phyloP scores from a whole-genome alignment of 2,113 vertebrate genomes.

The Hepsetus odoe region DNA sequence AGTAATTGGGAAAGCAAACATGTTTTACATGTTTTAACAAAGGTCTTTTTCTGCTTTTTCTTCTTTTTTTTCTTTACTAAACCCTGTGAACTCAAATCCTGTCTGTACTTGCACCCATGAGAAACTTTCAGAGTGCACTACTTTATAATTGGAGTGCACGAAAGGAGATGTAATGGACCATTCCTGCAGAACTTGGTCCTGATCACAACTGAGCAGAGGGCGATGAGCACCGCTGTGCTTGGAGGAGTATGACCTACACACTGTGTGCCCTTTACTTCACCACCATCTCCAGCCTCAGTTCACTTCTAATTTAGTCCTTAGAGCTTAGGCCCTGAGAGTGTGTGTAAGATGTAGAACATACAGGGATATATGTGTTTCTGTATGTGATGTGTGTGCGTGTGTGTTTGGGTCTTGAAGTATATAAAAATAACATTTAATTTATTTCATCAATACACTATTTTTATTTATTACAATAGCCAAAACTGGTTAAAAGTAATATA shows the following conservation, averaged over 20 bases:
- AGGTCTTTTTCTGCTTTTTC: neutral
- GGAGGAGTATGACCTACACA: constrained; percentile 56
- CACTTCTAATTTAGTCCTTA: constrained; percentile 71
- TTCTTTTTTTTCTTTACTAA: neutral
- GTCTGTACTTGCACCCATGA: neutral
- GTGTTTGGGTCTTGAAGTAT: neutral
- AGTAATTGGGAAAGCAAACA: neutral
- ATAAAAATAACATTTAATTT: too few species aligned
- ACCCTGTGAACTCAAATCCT: neutral
- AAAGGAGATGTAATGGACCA: constrained; percentile 14
- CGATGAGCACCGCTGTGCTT: constrained; percentile 54
- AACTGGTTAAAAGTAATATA: too few species aligned
- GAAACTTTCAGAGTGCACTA: constrained; percentile 7
- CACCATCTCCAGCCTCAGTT: constrained; percentile 44
- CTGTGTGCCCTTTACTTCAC: constrained; percentile 50
- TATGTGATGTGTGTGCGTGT: constrained; percentile 2
- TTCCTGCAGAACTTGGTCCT: constrained; percentile 4
- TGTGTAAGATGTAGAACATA: constrained; percentile 16
- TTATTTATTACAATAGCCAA: too few species aligned
- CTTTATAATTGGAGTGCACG: constrained; percentile 36
- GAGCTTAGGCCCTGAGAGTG: constrained; percentile 59
- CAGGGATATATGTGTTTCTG: neutral
- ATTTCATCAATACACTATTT: too few species aligned
- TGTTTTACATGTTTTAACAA: constrained; percentile 6
- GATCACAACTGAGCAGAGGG: constrained; percentile 24